Conservation (phyloP, 2,113 vertebrate genomes). For the Mus pahari region DNA sequence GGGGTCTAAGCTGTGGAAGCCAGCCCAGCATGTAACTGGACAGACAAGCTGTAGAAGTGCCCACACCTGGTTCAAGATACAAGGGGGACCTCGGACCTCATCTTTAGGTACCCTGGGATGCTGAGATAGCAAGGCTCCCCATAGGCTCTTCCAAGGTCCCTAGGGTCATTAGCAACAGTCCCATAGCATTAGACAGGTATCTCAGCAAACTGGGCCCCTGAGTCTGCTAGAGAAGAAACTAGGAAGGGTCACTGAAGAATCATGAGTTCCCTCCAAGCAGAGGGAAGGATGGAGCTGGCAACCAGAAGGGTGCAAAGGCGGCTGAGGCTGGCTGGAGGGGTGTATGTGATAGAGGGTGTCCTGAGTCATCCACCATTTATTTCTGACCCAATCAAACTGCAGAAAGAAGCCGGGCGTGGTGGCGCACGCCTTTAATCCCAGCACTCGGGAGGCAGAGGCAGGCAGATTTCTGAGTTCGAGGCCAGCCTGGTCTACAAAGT, state of each 20-base stretch:
- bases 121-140: not conserved
- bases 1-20: not conserved
- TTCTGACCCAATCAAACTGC: not conserved
- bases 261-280: not conserved
- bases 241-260: not conserved
- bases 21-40: not conserved
- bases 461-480: too few species aligned
- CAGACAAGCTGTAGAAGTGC: not conserved
- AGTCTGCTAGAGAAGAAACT: not conserved
- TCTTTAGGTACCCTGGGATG: not conserved
- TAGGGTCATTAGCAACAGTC: not conserved
- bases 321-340: not conserved
- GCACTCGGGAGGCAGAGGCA: too few species aligned
- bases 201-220: not conserved
- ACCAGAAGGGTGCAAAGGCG: not conserved
- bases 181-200: not conserved
- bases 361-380: not conserved
- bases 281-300: not conserved
- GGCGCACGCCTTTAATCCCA: too few species aligned
- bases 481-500: too few species aligned
- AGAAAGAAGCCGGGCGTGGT: too few species aligned
- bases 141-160: not conserved
- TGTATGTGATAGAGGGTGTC: not conserved
- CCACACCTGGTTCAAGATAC: not conserved
- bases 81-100: not conserved